Conservation (phyloP, 1,140 invertebrate genomes). For the Magallana angulata region DNA sequence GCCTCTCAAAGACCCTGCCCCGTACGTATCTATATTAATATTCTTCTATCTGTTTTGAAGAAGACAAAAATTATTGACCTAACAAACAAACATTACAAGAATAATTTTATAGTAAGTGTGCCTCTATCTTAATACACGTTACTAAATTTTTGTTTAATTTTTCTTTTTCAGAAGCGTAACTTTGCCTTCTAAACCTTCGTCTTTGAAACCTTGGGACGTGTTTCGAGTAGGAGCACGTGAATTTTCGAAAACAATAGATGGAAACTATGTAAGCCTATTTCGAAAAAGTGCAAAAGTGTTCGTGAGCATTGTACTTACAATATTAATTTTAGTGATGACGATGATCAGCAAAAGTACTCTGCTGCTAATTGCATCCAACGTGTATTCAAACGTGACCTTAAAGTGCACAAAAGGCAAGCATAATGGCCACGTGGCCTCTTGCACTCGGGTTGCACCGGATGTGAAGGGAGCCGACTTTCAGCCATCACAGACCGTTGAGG, state of each 20-base stretch:
- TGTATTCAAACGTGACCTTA: slow-evolving; percentile 71
- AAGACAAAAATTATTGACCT: background rate
- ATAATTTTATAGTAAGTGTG: too few species aligned
- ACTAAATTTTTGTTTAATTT: too few species aligned
- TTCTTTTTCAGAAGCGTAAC: background rate
- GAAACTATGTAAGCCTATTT: slow-evolving; percentile 62
- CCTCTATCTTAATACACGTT: background rate
- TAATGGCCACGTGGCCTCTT: slow-evolving; percentile 58
- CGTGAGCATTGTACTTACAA: slow-evolving; percentile 69
- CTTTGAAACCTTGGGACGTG: slow-evolving; percentile 67
- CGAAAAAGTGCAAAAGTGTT: slow-evolving; percentile 70
- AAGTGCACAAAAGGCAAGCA: slow-evolving; percentile 61
- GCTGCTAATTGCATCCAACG: slow-evolving; percentile 74
- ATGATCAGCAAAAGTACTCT: slow-evolving; percentile 73
- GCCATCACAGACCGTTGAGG: slow-evolving; percentile 64
- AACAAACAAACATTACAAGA: background rate
- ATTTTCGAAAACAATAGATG: slow-evolving; percentile 60
- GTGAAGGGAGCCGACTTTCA: slow-evolving; percentile 58
- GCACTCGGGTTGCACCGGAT: slow-evolving; percentile 63
- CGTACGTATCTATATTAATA: background rate
- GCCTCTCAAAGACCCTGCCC: background rate
- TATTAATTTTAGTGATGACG: slow-evolving; percentile 65
- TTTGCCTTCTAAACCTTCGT: slow-evolving; percentile 43
- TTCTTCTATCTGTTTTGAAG: background rate
- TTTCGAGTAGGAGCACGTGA: slow-evolving; percentile 64